Base-by-base conservation (phyloP, 2,797 vertebrate species). In the Sebastes trivittatus region DNA sequence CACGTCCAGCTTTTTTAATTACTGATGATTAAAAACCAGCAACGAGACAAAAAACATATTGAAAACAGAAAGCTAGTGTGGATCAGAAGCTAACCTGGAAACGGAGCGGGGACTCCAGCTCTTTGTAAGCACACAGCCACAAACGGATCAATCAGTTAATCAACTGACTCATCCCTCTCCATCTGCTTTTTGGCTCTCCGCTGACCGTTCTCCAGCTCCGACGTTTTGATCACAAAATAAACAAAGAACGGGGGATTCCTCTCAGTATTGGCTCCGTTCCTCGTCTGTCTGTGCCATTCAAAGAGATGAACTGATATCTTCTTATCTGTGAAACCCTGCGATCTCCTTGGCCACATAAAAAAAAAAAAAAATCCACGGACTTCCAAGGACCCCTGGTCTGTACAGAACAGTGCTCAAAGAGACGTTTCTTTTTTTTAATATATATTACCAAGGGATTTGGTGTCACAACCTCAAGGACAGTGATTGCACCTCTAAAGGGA, bases 401-500 rank as follows among this genome's bases (percentile, higher is more conserved):
- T 67, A 77, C 49, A 27, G 68, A 83, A 52, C 72, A 22, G 60
- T 25, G 67, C 75, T 86, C 68, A 83, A 66, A 84, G 76, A 84
- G 20, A 83, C 75, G 64, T 32, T 62, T 52, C 18, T 77, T 68
- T n/a, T 29, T 76, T 76, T 65, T 72, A 38, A 62, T 65, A 86
- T 72, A 70, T 42, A 42, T 49, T 49, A 49, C 75, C 59, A 54
- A 75, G 83, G 90, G 87, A 83, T 84, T 87, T 71, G 69, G 59
- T 87, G 88, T 91, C 83, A 72, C 63, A n/a, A 79, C 81, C 88
- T 91, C 75, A 76, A 84, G 72, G 82, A 90, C 85, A 67, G 52
- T 65, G 23, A 70, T 23, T 72, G 81, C 67, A 86, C 81, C 83
- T 93, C 78, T 86, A 87, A 88, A 91, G 85, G 93, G 92, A 94